A percentile compares a stretch with the other conserved stretches of the same genome.
Evolutionary conservation across 2,797 vertebrate species (phyloP).

Genomic region (Myotis vivesi): DNA sequence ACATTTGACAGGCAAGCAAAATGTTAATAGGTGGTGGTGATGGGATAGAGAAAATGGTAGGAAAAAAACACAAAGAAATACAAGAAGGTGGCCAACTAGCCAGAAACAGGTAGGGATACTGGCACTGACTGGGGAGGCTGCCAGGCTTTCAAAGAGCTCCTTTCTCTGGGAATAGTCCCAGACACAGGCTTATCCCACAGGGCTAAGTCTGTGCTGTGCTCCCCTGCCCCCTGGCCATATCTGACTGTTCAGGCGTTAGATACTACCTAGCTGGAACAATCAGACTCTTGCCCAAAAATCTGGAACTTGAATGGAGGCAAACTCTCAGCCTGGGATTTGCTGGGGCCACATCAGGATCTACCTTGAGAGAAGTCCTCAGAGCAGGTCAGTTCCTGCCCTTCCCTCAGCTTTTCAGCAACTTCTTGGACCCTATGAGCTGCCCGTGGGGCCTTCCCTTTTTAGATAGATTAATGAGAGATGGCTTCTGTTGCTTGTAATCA

Average conservation of each 20-base stretch:
- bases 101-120: not conserved
- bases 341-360: not conserved
- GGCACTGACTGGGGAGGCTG: not conserved
- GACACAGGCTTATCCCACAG: not conserved
- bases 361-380: not conserved
- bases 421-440: not conserved
- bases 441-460: not conserved
- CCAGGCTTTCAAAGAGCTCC: not conserved
- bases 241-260: not conserved
- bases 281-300: not conserved
- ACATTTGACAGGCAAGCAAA: not conserved
- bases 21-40: not conserved
- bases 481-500: not conserved
- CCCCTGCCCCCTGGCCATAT: not conserved
- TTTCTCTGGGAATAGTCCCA: not conserved
- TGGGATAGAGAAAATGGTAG: not conserved
- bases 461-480: not conserved
- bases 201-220: not conserved
- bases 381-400: not conserved
- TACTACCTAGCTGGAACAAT: not conserved
- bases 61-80: not conserved
- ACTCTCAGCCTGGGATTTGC: not conserved
- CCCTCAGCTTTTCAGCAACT: not conserved
- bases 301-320: not conserved
- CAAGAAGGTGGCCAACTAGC: not conserved